phyloP scores from a whole-genome alignment of 1,140 invertebrate genomes.

The Dreissena polymorpha region DNA sequence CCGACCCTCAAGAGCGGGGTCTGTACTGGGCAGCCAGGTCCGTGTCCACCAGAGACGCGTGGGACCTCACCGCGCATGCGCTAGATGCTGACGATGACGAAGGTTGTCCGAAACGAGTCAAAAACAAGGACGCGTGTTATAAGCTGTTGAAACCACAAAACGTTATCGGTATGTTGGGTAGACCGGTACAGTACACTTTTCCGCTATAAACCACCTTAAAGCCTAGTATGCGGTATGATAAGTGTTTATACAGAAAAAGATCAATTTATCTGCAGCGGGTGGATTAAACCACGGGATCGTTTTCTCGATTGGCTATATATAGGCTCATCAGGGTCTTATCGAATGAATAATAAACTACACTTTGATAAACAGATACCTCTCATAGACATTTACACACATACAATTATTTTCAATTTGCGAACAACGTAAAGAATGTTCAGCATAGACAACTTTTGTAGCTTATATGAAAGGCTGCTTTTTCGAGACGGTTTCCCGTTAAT shows the following conservation, averaged over 20 bases:
- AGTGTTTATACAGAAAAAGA: not conserved
- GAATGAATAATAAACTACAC: too few species aligned
- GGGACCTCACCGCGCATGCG: conserved; percentile 67
- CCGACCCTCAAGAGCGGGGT: conserved; percentile 75
- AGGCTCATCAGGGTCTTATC: too few species aligned
- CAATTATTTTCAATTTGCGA: not conserved
- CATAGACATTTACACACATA: not conserved
- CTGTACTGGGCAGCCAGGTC: conserved; percentile 73
- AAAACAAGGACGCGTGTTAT: conserved; percentile 58
- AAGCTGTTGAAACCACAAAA: conserved; percentile 65
- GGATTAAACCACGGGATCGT: not conserved
- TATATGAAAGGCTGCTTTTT: too few species aligned
- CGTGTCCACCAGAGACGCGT: conserved; percentile 67
- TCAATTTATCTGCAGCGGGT: not conserved
- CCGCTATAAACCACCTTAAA: not conserved
- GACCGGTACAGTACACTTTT: not conserved
- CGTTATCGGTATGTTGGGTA: conserved; percentile 64
- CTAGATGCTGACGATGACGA: conserved; percentile 67
- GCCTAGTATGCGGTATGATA: not conserved
- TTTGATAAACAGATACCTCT: too few species aligned
- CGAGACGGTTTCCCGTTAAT: not conserved
- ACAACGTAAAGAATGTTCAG: not conserved
- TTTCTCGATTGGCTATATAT: not conserved
- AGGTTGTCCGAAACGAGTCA: conserved; percentile 43
- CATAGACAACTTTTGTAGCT: not conserved